phyloP scores from a whole-genome alignment of 2,888 invertebrate genomes.

The Drosophila pegasa region DNA sequence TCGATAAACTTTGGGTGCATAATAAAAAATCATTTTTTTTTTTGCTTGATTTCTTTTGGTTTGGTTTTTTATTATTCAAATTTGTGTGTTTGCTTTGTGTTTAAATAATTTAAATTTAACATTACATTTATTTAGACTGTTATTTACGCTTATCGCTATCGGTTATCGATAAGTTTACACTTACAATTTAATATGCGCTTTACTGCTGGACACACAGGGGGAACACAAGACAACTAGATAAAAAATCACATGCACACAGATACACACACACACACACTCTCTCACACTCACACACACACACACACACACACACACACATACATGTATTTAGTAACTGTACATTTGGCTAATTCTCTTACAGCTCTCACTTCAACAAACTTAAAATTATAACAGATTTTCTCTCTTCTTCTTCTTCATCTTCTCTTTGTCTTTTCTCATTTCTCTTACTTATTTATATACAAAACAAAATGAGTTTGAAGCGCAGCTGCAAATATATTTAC shows the following conservation, averaged over 20 bases:
- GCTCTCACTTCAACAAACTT: slow-evolving; percentile 47
- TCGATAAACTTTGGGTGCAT: slow-evolving; percentile 16
- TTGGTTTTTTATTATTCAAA: slow-evolving; percentile 44
- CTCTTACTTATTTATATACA: slow-evolving; percentile 63
- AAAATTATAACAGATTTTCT: slow-evolving; percentile 50
- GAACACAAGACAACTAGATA: slow-evolving; percentile 70
- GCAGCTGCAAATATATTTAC: slow-evolving; percentile 45
- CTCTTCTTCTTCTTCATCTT: no score
- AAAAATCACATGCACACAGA: slow-evolving; percentile 38
- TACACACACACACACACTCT: slow-evolving; percentile 5
- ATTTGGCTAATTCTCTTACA: slow-evolving; percentile 57
- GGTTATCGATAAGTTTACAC: slow-evolving; percentile 37
- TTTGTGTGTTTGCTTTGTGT: slow-evolving; percentile 26
- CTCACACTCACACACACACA: slow-evolving; percentile 16
- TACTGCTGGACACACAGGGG: slow-evolving; percentile 48
- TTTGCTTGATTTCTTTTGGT: slow-evolving; percentile 49
- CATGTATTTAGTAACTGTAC: slow-evolving; percentile 65
- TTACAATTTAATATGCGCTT: slow-evolving; percentile 38
- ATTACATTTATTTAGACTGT: slow-evolving; percentile 49
- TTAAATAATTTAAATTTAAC: slow-evolving; percentile 74
- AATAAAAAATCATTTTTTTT: slow-evolving; percentile 31
- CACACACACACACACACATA: slow-evolving; percentile 28
- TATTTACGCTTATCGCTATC: slow-evolving; percentile 32
- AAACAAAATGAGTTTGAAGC: slow-evolving; percentile 54
- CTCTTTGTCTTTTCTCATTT: not conserved